Base-by-base conservation (phyloP, 1,140 invertebrate genomes). In the Eriocheir sinensis region DNA sequence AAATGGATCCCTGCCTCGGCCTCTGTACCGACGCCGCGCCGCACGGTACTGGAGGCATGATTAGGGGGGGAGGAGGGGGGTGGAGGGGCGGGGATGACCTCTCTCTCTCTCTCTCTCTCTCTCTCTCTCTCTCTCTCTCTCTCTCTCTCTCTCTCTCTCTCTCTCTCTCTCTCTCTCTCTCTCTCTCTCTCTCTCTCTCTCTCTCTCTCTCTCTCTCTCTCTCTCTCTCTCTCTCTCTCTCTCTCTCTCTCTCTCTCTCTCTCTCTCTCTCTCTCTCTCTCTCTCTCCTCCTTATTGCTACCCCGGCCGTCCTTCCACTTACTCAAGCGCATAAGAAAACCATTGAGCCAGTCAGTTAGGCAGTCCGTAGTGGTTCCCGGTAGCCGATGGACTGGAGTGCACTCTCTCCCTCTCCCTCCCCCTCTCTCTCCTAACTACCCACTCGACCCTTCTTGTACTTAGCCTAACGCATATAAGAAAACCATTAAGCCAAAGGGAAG, bases 51-150 rank as follows among this genome's bases (percentile, higher is more conserved):
- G n/a, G n/a, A n/a, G n/a, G n/a, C n/a, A n/a, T n/a, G n/a, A n/a
- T n/a, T n/a, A n/a, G n/a, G n/a, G n/a, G n/a, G n/a, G n/a, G n/a
- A n/a, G n/a, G n/a, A n/a, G n/a, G n/a, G n/a, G n/a, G n/a, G n/a
- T n/a, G n/a, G n/a, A n/a, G n/a, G n/a, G n/a, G n/a, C n/a, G n/a
- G n/a, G n/a, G n/a, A n/a, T n/a, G n/a, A n/a, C n/a, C 1, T 4
- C 3, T 83, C 80, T 83, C 3, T 4, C 3, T 83, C 80, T 83
- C 80, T 83, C 80, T 83, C 80, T 83, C 81, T 85, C 81, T 85
- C 81, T 85, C 81, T 48, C 44, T 48, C 44, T 48, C 44, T 48
- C 44, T 48, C 44, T 48, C 44, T 48, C 44, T 48, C 44, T 15
- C n/a, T 27, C 27, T 27, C 8, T 27, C 27, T 30, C 44, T 15